Conservation (phyloP, 1,140 invertebrate genomes). For the Lepidurus couesii region DNA sequence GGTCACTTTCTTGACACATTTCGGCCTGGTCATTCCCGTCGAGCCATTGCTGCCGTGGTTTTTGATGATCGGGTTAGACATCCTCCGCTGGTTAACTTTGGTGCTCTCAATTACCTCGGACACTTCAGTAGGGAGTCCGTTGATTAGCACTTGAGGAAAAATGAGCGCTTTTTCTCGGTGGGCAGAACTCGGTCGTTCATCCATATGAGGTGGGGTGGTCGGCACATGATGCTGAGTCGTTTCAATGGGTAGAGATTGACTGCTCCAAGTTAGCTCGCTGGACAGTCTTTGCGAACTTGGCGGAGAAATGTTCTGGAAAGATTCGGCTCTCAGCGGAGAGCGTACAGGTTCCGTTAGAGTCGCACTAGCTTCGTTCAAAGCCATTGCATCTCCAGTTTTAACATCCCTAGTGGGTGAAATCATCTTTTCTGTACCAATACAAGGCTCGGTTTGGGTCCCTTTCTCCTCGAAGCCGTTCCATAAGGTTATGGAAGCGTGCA, state of each 20-base stretch:
- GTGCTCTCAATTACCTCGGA: not conserved
- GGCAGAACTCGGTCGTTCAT: not conserved
- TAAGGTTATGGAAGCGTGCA: slow-evolving; percentile 11
- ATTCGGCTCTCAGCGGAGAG: not conserved
- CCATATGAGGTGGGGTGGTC: not conserved
- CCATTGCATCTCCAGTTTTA: not conserved
- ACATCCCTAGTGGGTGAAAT: not conserved
- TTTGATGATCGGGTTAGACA: not conserved
- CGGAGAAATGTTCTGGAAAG: not conserved
- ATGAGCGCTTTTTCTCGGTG: not conserved
- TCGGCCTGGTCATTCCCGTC: not conserved
- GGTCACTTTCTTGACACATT: slow-evolving; percentile 15
- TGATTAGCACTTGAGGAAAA: not conserved
- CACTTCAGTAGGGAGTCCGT: not conserved
- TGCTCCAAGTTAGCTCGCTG: not conserved
- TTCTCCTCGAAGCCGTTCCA: not conserved
- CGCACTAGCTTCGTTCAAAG: not conserved
- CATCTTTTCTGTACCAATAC: not conserved
- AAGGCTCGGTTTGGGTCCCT: slow-evolving; percentile 25
- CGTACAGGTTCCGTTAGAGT: not conserved
- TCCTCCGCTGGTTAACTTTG: not conserved
- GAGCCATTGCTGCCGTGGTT: not conserved
- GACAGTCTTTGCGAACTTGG: not conserved
- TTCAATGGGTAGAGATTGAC: not conserved
- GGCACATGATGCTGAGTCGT: not conserved